Evolutionary conservation across 2,888 invertebrate genomes (phyloP).

Genomic region (Phyto melanocephala): DNA sequence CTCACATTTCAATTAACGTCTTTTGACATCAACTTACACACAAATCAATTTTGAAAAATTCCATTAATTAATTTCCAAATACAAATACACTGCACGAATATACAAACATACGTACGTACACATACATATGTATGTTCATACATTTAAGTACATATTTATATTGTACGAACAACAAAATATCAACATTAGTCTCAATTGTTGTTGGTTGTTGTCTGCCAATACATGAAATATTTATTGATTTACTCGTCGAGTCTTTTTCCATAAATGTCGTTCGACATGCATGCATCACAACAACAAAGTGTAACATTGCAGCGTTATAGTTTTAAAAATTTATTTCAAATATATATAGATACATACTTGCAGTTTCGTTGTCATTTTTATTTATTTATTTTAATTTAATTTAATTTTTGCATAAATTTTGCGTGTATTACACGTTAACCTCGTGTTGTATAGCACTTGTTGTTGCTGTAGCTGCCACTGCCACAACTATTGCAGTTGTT

Average conservation of each 20-base stretch:
- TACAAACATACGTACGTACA: not conserved
- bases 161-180: not conserved
- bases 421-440: constrained; percentile 64
- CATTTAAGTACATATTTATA: not conserved
- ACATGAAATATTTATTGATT: constrained; percentile 29
- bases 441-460: constrained; percentile 54
- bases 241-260: constrained; percentile 12
- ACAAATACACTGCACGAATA: not conserved
- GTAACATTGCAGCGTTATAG: constrained; percentile 47
- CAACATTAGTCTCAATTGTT: not conserved
- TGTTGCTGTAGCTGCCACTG: not conserved
- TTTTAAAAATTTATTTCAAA: constrained; percentile 42
- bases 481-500: constrained; percentile 22
- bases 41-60: constrained; percentile 60
- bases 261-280: constrained; percentile 35
- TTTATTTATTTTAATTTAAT: constrained; percentile 21
- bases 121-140: too few relatives aligned
- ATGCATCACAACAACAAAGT: constrained; percentile 21
- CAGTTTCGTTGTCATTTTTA: constrained; percentile 10
- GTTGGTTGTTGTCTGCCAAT: not conserved
- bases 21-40: constrained; percentile 60
- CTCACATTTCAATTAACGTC: constrained; percentile 64
- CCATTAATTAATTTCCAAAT: constrained; percentile 61
- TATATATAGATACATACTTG: not conserved
- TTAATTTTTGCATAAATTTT: constrained; percentile 63